Evolutionary conservation across 2,888 invertebrate genomes (phyloP).

Genomic region (Neocrepidodera transversa): DNA sequence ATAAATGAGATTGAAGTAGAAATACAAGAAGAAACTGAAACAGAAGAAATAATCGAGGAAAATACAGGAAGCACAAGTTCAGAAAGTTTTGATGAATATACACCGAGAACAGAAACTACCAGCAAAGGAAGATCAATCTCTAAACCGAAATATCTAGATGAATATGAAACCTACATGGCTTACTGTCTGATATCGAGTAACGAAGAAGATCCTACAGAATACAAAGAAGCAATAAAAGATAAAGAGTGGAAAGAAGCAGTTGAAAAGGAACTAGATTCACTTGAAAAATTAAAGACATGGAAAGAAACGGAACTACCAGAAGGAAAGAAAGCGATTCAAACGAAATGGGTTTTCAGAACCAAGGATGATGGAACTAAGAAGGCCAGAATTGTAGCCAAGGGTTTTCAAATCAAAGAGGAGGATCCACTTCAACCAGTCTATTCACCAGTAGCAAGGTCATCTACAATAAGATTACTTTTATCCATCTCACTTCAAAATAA

Average conservation of each 20-base stretch:
- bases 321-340: too few relatives aligned
- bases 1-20: slow-evolving; percentile 18
- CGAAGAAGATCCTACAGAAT: neutral
- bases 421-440: too few relatives aligned
- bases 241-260: slow-evolving; percentile 34
- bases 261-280: slow-evolving; percentile 37
- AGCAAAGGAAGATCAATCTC: slow-evolving; percentile 29
- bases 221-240: slow-evolving; percentile 9
- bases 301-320: too few relatives aligned
- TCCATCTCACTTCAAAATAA: too few relatives aligned
- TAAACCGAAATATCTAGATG: slow-evolving; percentile 22
- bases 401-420: neutral
- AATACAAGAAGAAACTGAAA: too few relatives aligned
- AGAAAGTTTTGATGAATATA: slow-evolving; percentile 13
- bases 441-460: too few relatives aligned
- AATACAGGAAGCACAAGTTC: too few relatives aligned
- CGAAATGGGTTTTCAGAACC: too few relatives aligned
- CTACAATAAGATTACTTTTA: too few relatives aligned
- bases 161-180: slow-evolving; percentile 29
- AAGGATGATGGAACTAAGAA: too few relatives aligned
- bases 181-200: slow-evolving; percentile 17
- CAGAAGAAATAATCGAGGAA: too few relatives aligned
- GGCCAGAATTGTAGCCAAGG: too few relatives aligned
- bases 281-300: neutral
- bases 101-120: slow-evolving; percentile 20